phyloP scores from a whole-genome alignment of 1,140 invertebrate species.

The Popillia japonica region DNA sequence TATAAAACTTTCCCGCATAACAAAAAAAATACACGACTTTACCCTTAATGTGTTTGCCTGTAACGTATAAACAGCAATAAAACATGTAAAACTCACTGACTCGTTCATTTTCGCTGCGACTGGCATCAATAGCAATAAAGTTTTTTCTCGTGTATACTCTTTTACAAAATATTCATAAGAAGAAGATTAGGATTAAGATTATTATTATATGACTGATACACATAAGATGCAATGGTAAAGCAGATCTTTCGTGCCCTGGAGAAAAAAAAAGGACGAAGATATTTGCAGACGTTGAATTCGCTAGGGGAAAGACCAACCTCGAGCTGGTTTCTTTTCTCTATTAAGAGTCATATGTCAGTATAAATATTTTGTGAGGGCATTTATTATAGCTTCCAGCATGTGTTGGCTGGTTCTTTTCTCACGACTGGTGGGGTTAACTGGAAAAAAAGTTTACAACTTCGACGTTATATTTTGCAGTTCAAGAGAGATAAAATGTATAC shows the following conservation, averaged over 20 bases:
- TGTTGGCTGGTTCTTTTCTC: slow-evolving; percentile 54
- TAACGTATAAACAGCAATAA: slow-evolving; percentile 34
- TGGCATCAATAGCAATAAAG: slow-evolving; percentile 11
- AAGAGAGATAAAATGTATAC: neutral
- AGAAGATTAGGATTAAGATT: slow-evolving; percentile 28
- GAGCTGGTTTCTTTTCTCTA: slow-evolving; percentile 47
- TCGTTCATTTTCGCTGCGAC: neutral
- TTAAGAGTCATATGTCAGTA: slow-evolving; percentile 57
- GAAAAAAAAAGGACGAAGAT: neutral
- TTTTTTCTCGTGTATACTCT: neutral
- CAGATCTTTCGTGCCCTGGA: neutral
- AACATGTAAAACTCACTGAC: slow-evolving; percentile 26
- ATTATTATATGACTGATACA: neutral
- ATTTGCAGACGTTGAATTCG: slow-evolving; percentile 26
- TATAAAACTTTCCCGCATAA: slow-evolving; percentile 23
- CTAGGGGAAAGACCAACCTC: slow-evolving; percentile 5
- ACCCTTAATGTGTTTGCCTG: slow-evolving; percentile 5
- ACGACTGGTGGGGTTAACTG: slow-evolving; percentile 52
- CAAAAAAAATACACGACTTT: slow-evolving; percentile 22
- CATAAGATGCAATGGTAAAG: neutral
- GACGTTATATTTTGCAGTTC: neutral
- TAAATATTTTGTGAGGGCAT: slow-evolving; percentile 56
- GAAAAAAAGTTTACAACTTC: slow-evolving; percentile 23
- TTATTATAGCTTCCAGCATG: slow-evolving; percentile 49
- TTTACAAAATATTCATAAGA: slow-evolving; percentile 24